Base-by-base conservation (phyloP, 1,140 invertebrate genomes). In the Pteromalus puparum region DNA sequence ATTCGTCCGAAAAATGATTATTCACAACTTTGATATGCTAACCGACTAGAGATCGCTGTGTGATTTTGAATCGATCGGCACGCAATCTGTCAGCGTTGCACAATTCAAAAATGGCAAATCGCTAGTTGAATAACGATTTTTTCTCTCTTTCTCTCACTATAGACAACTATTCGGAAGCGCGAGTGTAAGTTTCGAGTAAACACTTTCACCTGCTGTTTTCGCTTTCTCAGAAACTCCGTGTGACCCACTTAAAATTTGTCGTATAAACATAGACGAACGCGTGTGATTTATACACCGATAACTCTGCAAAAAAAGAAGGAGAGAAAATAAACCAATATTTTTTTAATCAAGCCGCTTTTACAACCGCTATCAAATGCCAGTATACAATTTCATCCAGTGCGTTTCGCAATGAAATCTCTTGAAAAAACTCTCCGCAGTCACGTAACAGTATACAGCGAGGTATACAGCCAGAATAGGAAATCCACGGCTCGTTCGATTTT, bases 151-250 rank as follows among this genome's bases (percentile, higher is more conserved):
- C 18, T 53, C 4, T 15, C 18, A 5, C 18, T 5, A 53, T 21
- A 53, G 18, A 61, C 13, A 61, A n/a, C 53, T 7, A 61, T 61
- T n/a, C 53, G 53, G 53, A 61, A 61, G 53, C 53, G 18, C 53
- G 53, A 7, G 9, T 9, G 38, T 42, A 42, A 38, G 34, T 74
- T 21, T 74, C 21, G 34, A 18, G 26, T n/a, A 21, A 26, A 13
- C 67, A 70, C 67, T 70, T 70, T 70, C 67, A 15, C 67, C 28
- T 10, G 67, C 24, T 42, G 10, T 74, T 74, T 74, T 74, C 72
- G 72, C 72, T 74, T 74, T 70, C 67, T 70, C 24, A 70, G 67
- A 3, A 28, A 70, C 28, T 70, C 67, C 6, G 53, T 6, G 24
- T 70, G 67, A 30, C 67, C 67, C 28, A 70, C 67, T 28, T 70